phyloP scores from a whole-genome alignment of 2,888 invertebrate genomes.

The Parthenolecanium corni region DNA sequence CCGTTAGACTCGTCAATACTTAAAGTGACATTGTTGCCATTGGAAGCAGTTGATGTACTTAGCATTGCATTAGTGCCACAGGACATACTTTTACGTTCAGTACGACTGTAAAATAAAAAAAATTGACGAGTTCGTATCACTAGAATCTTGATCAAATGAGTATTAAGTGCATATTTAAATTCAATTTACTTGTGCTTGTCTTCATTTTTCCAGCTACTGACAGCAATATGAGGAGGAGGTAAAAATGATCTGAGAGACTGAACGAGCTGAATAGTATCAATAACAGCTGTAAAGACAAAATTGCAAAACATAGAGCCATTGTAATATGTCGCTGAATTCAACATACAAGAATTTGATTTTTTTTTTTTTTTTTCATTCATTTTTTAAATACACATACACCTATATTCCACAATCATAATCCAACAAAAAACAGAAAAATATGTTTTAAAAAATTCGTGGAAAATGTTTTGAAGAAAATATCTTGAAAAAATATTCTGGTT shows the following conservation, averaged over 20 bases:
- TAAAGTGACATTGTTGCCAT: conserved; percentile 3
- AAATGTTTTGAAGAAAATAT: no score
- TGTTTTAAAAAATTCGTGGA: no score
- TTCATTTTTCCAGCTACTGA: conserved; percentile 81
- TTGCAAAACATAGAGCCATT: no score
- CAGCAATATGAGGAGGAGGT: conserved; percentile 77
- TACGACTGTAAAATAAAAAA: conserved; percentile 2
- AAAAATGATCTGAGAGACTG: conserved; percentile 72
- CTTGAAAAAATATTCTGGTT: no score
- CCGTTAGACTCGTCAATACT: conserved; percentile 1
- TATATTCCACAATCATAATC: no score
- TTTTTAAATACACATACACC: no score
- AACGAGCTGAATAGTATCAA: conserved; percentile 76
- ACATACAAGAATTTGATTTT: no score
- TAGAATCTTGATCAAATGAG: background rate
- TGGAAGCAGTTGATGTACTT: background rate
- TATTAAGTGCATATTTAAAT: background rate
- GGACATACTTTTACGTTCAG: conserved; percentile 10
- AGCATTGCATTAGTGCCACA: conserved; percentile 9
- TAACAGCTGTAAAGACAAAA: conserved; percentile 49
- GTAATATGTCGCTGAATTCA: no score
- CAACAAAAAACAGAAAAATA: no score
- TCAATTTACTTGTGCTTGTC: conserved; percentile 44
- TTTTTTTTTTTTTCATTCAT: no score
- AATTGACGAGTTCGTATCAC: no score